Percentiles rank a stretch among this genome's conserved stretches.
These are phyloP conservation scores for Anhinga anhinga DNA, from an alignment of 2,113 vertebrate species.

Conservation along the genomic window DNA sequence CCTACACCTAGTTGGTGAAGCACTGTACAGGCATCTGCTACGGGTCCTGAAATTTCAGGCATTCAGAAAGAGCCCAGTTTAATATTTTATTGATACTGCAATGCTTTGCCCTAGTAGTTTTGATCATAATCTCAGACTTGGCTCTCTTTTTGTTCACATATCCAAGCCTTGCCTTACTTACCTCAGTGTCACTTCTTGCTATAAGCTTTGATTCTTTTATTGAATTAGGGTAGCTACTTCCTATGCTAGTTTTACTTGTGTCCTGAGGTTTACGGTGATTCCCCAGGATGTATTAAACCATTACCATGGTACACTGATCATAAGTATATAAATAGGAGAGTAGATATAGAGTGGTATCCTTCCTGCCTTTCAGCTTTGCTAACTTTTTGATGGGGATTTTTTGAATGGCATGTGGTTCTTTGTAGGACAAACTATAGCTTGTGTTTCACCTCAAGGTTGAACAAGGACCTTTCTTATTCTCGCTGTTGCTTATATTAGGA, in stretches of 20 bases:
- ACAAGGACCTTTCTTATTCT: background rate
- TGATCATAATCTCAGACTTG: background rate
- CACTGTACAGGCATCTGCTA: background rate
- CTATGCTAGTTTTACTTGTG: background rate
- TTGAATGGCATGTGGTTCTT: background rate
- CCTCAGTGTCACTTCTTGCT: background rate
- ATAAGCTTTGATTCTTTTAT: background rate
- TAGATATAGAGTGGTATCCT: background rate
- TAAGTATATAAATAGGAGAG: background rate
- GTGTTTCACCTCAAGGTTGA: background rate
- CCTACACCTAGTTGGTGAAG: background rate
- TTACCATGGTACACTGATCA: background rate
- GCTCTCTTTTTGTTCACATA: background rate
- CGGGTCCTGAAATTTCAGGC: background rate
- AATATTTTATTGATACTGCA: background rate
- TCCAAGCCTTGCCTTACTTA: background rate
- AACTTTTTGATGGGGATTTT: background rate
- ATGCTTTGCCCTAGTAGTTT: background rate
- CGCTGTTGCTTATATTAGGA: background rate
- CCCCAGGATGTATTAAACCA: background rate
- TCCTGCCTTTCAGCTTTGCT: background rate
- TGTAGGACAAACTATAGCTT: background rate
- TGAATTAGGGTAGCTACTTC: background rate
- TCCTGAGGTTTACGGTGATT: background rate
- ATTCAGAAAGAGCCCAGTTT: background rate